Base-by-base conservation (phyloP, 2,888 invertebrate species). In the Pristionchus arcanus region DNA sequence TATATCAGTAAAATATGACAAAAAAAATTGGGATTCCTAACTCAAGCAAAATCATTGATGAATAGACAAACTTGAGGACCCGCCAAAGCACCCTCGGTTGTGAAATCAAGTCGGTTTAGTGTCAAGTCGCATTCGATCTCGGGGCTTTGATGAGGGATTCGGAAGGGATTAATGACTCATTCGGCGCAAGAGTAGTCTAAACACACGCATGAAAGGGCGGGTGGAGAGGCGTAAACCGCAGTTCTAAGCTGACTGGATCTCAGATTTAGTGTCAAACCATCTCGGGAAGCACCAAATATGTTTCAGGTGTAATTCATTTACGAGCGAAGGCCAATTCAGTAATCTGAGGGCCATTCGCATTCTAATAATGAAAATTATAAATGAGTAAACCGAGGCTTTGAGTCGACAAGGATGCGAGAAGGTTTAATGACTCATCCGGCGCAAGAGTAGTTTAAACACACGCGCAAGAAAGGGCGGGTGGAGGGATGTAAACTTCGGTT, bases 121-220 rank as follows among this genome's bases (percentile, higher is more conserved):
- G 74, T 42, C 74, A 77, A 25, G 42, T 77, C 25, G 42, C 13
- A 19, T 77, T 25, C 31, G 34, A 68, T 68, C 68, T 68, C 68
- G 42, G 37, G 42, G 74, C 74, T 71, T 71, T 68, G 68, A 68
- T 13, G 34, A n/a, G 11, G 21, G 34, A 74, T 37, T 42, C 74
- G 37, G 74, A 15, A 25, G 16, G 74, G 74, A 77, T 77, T 77
- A 77, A 77, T 77, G 74, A 77, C 74, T 77, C 74, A 77, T 42
- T 77, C 25, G 1, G 16, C 42, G 1, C 42, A 1, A n/a, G 68
- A 31, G 31, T 42, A 37, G 74, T 77, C 74, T 77, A 77, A 77
- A 77, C 42, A 63, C 11, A 9, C 37, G n/a, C 42, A 42, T 42
- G 21, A 37, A 77, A 77, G 42, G 37, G 34, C 37, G 74, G 74